Evolutionary conservation across 2,888 invertebrate species (phyloP).

Genomic region (Drosophila algonquin): DNA sequence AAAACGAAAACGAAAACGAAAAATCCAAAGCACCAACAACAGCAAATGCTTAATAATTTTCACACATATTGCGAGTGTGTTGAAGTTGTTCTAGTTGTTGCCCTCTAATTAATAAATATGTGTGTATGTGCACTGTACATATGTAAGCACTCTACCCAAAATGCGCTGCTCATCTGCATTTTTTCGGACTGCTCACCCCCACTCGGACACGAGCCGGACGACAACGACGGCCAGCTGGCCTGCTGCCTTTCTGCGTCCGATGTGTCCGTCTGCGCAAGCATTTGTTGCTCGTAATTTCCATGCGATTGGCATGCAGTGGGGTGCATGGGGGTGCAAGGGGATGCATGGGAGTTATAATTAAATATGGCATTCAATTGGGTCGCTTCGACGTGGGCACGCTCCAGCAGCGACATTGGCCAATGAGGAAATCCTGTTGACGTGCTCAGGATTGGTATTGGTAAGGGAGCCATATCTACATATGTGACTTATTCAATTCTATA

Average conservation of each 20-base stretch:
- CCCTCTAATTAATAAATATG: conserved; percentile 30
- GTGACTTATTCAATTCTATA: too few species aligned
- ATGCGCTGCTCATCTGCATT: conserved; percentile 44
- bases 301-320: conserved; percentile 40
- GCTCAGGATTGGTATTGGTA: too few species aligned
- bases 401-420: not conserved
- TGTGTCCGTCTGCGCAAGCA: conserved; percentile 26
- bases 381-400: conserved; percentile 12
- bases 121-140: not conserved
- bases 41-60: conserved; percentile 62
- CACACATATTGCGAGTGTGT: conserved; percentile 52
- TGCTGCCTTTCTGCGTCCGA: conserved; percentile 29
- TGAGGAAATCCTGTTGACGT: not conserved
- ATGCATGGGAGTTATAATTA: conserved; percentile 54
- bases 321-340: too few species aligned
- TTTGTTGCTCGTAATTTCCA: conserved; percentile 45
- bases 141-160: conserved; percentile 19
- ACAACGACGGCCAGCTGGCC: conserved; percentile 28
- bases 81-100: not conserved
- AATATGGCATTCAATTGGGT: conserved; percentile 53
- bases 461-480: too few species aligned
- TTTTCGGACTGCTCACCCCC: conserved; percentile 41
- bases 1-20: conserved; percentile 45
- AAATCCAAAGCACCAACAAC: conserved; percentile 15
- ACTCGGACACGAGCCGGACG: conserved; percentile 27